Conservation (phyloP, 2,888 invertebrate genomes). For the Brachyopa scutellaris region DNA sequence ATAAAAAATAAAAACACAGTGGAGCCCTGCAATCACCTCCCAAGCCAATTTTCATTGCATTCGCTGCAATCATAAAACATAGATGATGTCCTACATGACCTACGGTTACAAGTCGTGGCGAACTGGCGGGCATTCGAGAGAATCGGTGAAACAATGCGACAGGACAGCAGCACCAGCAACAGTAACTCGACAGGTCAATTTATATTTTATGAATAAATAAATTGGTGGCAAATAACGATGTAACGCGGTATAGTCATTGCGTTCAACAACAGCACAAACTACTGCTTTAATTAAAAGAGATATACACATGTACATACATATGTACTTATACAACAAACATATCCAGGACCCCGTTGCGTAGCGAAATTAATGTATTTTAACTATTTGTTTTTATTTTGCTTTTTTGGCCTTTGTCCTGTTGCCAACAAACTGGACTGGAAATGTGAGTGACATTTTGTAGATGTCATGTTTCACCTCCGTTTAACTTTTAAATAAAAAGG, state of each 20-base stretch:
- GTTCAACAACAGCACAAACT: not conserved
- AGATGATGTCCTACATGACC: constrained; percentile 9
- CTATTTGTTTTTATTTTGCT: not conserved
- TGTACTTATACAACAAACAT: no score
- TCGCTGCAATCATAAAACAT: constrained; percentile 14
- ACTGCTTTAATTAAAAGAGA: constrained; percentile 26
- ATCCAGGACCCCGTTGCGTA: constrained; percentile 2
- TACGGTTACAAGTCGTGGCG: not conserved
- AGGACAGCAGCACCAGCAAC: constrained; percentile 7
- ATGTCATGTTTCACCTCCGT: constrained; percentile 8
- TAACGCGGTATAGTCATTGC: not conserved
- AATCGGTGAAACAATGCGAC: constrained; percentile 28
- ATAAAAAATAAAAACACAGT: no score
- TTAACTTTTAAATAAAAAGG: not conserved
- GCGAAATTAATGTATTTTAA: constrained; percentile 17
- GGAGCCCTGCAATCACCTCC: no score
- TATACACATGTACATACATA: no score
- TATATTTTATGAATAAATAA: constrained; percentile 56
- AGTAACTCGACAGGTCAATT: constrained; percentile 43
- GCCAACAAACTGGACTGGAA: not conserved
- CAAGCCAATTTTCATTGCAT: no score
- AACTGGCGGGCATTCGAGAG: not conserved
- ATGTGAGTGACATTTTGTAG: not conserved
- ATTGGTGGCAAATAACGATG: constrained; percentile 37
- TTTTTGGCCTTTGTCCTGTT: no score